These are phyloP conservation scores for Silurus lanzhouensis DNA, from an alignment of 2,797 vertebrate species.

Conservation along the genomic window DNA sequence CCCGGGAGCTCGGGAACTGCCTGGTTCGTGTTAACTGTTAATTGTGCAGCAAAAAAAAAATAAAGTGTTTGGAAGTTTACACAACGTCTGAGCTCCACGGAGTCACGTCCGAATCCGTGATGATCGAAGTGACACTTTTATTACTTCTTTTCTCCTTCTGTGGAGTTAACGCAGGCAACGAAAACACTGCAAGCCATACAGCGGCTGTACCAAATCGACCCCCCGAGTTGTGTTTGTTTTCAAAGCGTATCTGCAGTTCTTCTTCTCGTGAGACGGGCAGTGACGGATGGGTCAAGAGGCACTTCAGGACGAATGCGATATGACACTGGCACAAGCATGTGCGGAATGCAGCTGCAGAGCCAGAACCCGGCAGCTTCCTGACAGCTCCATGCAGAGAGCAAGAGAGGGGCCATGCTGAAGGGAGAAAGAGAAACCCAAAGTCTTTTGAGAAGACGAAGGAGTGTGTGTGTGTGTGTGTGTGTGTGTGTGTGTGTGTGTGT, in stretches of 20 bases:
- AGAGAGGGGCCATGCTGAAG: constrained; percentile 19
- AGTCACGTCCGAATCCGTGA: not conserved
- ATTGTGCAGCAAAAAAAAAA: constrained; percentile 16
- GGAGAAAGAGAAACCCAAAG: constrained; percentile 21
- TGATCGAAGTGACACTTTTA: constrained; percentile 44
- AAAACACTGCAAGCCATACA: not conserved
- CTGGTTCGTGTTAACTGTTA: constrained; percentile 53
- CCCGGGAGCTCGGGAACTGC: constrained; percentile 31
- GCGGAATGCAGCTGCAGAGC: constrained; percentile 45
- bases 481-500: constrained; percentile 30
- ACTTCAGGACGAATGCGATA: constrained; percentile 44
- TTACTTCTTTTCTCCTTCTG: constrained; percentile 12
- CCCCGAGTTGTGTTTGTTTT: constrained; percentile 21
- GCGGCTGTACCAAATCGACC: constrained; percentile 24
- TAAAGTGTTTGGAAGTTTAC: constrained; percentile 3
- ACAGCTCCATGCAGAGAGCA: constrained; percentile 36
- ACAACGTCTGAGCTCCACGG: not conserved
- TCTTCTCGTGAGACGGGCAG: constrained; percentile 41
- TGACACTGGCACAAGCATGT: constrained; percentile 51
- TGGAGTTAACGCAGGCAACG: constrained; percentile 1
- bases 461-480: constrained; percentile 13
- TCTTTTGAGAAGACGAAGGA: not conserved
- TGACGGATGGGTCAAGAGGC: constrained; percentile 39
- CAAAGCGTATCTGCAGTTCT: constrained; percentile 11
- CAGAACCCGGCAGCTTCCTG: constrained; percentile 46